Evolutionary conservation across 2,797 vertebrate genomes (phyloP).

Genomic region (Lates japonicus): DNA sequence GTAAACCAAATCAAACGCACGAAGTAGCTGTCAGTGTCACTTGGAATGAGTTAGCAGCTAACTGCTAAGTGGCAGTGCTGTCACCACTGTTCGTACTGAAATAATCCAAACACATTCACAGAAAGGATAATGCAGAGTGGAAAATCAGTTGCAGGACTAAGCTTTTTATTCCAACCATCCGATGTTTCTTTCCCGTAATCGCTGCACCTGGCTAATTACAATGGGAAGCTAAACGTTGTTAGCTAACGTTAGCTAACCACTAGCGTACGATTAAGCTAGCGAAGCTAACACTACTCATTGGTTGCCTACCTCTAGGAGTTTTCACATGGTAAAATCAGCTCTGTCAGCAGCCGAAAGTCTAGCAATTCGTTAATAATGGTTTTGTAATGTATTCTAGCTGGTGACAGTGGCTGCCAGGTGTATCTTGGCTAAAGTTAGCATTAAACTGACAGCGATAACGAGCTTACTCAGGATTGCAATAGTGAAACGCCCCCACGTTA

Average conservation of each 20-base stretch:
- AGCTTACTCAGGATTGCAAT: not conserved
- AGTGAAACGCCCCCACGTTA: conserved; percentile 63
- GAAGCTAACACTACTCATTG: conserved; percentile 22
- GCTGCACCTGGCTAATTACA: not conserved
- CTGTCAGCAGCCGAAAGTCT: not conserved
- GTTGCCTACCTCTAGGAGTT: conserved; percentile 6
- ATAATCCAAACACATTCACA: not conserved
- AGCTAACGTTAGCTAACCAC: conserved; percentile 38
- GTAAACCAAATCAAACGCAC: conserved; percentile 48
- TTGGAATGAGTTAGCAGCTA: conserved; percentile 83
- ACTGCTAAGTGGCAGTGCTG: conserved; percentile 54
- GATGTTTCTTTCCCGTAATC: not conserved
- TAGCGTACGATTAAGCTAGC: conserved; percentile 43
- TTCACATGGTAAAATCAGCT: not conserved
- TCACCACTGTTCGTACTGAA: conserved; percentile 8
- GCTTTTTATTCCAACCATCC: not conserved
- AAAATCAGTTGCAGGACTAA: not conserved
- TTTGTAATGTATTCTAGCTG: not conserved
- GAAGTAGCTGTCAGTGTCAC: conserved; percentile 79
- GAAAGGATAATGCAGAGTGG: not conserved
- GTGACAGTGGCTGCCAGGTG: not conserved
- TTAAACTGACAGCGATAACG: not conserved
- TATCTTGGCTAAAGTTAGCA: not conserved
- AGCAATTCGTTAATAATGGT: fast-evolving
- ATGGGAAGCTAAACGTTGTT: conserved; percentile 11